phyloP scores from a whole-genome alignment of 1,140 invertebrate species.

The Aphelenchoides besseyi region DNA sequence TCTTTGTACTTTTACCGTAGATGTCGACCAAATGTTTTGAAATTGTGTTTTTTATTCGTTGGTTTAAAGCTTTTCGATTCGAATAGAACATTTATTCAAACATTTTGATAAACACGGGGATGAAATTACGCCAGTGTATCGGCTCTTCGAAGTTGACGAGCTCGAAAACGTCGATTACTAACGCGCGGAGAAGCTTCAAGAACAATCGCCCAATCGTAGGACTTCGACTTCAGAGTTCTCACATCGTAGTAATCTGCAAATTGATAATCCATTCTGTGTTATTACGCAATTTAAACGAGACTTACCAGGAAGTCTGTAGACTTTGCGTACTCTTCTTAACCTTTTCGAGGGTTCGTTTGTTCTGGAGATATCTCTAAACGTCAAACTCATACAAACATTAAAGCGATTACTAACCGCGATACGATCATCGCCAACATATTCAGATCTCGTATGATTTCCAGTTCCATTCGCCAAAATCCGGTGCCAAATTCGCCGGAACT shows the following conservation, averaged over 20 bases:
- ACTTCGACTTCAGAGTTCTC: slow-evolving; percentile 43
- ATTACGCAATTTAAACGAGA: no score
- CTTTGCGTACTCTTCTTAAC: slow-evolving; percentile 51
- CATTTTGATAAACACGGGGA: no score
- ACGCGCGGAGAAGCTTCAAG: slow-evolving; percentile 35
- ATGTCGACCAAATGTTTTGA: no score
- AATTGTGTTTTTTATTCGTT: no score
- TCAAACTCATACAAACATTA: slow-evolving; percentile 9
- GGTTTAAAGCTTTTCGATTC: no score
- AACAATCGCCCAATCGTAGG: slow-evolving; percentile 55
- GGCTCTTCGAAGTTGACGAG: not conserved
- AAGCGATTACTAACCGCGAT: slow-evolving; percentile 36
- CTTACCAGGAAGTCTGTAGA: no score
- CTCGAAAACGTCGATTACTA: not conserved
- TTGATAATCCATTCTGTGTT: no score
- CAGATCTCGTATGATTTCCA: slow-evolving; percentile 40
- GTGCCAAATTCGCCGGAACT: slow-evolving; percentile 46
- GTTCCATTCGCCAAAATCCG: slow-evolving; percentile 51
- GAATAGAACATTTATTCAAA: no score
- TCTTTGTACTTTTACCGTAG: no score
- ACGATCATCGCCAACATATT: slow-evolving; percentile 46
- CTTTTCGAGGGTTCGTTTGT: slow-evolving; percentile 42
- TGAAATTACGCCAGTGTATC: no score
- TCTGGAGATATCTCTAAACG: slow-evolving; percentile 44
- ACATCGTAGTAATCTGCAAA: slow-evolving; percentile 52